phyloP scores from a whole-genome alignment of 2,113 vertebrate genomes.

The Miniopterus natalensis region DNA sequence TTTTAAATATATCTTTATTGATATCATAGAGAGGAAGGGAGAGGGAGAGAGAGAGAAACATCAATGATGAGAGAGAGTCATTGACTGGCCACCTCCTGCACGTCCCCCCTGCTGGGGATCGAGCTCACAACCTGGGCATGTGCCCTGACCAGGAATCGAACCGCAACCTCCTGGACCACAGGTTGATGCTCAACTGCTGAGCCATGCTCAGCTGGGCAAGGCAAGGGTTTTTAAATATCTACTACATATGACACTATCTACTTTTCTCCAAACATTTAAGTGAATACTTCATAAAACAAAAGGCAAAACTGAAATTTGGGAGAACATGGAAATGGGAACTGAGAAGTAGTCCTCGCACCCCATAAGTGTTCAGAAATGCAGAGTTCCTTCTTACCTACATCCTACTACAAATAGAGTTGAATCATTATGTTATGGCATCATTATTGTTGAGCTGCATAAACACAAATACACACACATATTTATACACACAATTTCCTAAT shows the following conservation, averaged over 20 bases:
- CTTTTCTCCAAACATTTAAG: background rate
- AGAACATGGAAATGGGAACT: background rate
- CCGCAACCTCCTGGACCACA: too few species aligned
- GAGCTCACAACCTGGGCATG: too few species aligned
- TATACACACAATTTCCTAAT: background rate
- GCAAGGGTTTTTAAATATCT: background rate
- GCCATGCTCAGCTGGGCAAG: background rate
- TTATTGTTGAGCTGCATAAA: background rate
- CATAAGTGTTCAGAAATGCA: background rate
- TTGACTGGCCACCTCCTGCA: too few species aligned
- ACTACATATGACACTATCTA: background rate
- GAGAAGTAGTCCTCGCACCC: background rate
- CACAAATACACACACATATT: background rate
- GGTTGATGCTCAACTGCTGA: too few species aligned
- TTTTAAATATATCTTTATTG: too few species aligned
- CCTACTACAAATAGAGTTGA: background rate
- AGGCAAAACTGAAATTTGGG: background rate
- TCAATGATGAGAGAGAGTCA: too few species aligned
- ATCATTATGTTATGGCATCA: background rate
- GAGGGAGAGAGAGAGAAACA: too few species aligned
- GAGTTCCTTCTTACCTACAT: accelerated
- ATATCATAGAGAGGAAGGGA: too few species aligned
- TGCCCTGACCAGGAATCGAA: too few species aligned
- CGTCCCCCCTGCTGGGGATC: too few species aligned
- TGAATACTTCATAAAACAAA: background rate